phyloP scores from a whole-genome alignment of 2,888 invertebrate species.

The Pterostichus niger region DNA sequence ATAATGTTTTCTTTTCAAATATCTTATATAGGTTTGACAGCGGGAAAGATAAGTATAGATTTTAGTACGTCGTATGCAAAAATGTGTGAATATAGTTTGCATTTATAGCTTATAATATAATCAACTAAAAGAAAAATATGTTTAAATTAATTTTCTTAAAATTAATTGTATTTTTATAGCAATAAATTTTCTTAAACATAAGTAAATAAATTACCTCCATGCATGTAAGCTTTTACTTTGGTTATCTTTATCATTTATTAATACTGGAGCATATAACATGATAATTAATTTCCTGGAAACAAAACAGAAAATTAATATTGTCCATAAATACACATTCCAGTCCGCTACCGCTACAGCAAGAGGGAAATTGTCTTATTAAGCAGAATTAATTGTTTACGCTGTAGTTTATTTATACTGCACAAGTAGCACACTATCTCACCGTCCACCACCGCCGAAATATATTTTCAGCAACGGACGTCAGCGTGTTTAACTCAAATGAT shows the following conservation, averaged over 20 bases:
- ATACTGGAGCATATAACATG: background rate
- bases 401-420: slow-evolving; percentile 32
- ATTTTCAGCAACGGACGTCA: slow-evolving; percentile 21
- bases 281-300: slow-evolving; percentile 39
- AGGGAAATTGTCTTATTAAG: slow-evolving; percentile 55
- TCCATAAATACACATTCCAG: slow-evolving; percentile 48
- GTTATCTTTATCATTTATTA: background rate
- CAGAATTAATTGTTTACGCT: slow-evolving; percentile 45
- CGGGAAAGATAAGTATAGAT: too few relatives aligned
- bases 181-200: too few relatives aligned
- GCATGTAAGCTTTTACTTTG: background rate
- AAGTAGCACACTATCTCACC: background rate
- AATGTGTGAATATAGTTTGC: too few relatives aligned
- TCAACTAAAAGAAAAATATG: too few relatives aligned
- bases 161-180: too few relatives aligned
- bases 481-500: slow-evolving; percentile 37
- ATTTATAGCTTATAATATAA: too few relatives aligned
- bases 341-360: slow-evolving; percentile 5
- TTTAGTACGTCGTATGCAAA: too few relatives aligned
- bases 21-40: too few relatives aligned
- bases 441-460: slow-evolving; percentile 14
- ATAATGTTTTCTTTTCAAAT: too few relatives aligned
- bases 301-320: slow-evolving; percentile 49
- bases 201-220: background rate
- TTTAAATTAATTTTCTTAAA: too few relatives aligned